These are phyloP conservation scores for Drosophila murphyi DNA, from an alignment of 1,140 invertebrate genomes.

Conservation along the genomic window DNA sequence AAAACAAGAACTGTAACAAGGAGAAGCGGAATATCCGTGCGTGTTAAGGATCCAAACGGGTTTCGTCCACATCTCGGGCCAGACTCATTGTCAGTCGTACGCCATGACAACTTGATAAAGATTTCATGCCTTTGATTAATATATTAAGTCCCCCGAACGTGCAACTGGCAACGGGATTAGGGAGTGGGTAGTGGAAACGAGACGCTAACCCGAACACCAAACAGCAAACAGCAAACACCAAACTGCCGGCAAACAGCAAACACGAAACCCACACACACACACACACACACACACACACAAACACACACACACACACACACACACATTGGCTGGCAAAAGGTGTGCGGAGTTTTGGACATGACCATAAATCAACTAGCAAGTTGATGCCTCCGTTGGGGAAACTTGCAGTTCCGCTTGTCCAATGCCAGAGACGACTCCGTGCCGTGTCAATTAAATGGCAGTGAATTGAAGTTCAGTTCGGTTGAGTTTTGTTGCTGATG, in stretches of 20 bases:
- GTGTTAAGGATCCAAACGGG: slow-evolving; percentile 80
- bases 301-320: background rate
- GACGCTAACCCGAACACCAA: slow-evolving; percentile 39
- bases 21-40: slow-evolving; percentile 33
- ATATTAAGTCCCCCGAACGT: slow-evolving; percentile 63
- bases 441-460: slow-evolving; percentile 52
- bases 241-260: slow-evolving; percentile 41
- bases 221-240: slow-evolving; percentile 10
- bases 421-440: slow-evolving; percentile 26
- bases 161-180: background rate
- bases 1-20: slow-evolving; percentile 2
- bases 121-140: slow-evolving; percentile 83
- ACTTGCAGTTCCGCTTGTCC: slow-evolving; percentile 48
- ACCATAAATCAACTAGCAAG: slow-evolving; percentile 70
- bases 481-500: slow-evolving; percentile 4
- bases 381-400: slow-evolving; percentile 35
- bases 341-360: slow-evolving; percentile 71
- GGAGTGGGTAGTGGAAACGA: background rate
- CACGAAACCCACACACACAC: slow-evolving; percentile 14
- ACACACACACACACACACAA: slow-evolving; percentile 47
- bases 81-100: slow-evolving; percentile 51
- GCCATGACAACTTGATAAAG: slow-evolving; percentile 80
- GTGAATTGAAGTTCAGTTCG: slow-evolving; percentile 21
- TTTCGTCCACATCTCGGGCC: slow-evolving; percentile 42
- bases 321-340: slow-evolving; percentile 38